phyloP scores from a whole-genome alignment of 1,140 invertebrate genomes.

The Reticulitermes speratus region DNA sequence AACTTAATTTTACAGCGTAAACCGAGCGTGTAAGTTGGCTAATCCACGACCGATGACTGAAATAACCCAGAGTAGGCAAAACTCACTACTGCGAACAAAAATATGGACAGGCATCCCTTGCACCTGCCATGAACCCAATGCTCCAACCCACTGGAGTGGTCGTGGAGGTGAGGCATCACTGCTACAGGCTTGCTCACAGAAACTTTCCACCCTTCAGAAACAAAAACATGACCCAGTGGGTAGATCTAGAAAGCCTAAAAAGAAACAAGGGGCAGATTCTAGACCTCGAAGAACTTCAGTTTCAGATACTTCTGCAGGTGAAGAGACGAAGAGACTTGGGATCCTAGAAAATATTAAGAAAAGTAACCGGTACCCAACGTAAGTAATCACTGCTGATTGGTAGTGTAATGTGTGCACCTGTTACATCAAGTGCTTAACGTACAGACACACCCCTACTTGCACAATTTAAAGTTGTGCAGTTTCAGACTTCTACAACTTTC shows the following conservation, averaged over 20 bases:
- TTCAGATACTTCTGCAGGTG: not conserved
- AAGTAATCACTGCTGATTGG: not conserved
- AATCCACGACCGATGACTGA: not conserved
- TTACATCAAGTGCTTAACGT: too few relatives aligned
- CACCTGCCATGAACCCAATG: not conserved
- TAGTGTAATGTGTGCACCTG: too few relatives aligned
- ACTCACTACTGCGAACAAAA: conserved; percentile 53
- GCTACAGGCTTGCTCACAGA: conserved; percentile 29
- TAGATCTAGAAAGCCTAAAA: not conserved
- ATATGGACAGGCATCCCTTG: conserved; percentile 55
- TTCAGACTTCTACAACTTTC: too few relatives aligned
- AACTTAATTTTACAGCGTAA: not conserved
- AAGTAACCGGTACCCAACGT: not conserved
- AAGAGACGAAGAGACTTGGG: not conserved
- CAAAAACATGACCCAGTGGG: conserved; percentile 13
- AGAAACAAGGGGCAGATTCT: not conserved
- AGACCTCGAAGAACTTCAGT: not conserved
- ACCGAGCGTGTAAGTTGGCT: not conserved
- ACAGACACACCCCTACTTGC: too few relatives aligned
- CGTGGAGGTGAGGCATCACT: not conserved
- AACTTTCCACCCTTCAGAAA: conserved; percentile 23
- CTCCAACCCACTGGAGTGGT: conserved; percentile 30
- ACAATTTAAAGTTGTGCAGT: too few relatives aligned
- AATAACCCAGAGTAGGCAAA: conserved; percentile 56
- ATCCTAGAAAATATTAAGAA: not conserved